Conservation (phyloP, 2,888 invertebrate genomes). For the Lordiphosa andalusiaca region DNA sequence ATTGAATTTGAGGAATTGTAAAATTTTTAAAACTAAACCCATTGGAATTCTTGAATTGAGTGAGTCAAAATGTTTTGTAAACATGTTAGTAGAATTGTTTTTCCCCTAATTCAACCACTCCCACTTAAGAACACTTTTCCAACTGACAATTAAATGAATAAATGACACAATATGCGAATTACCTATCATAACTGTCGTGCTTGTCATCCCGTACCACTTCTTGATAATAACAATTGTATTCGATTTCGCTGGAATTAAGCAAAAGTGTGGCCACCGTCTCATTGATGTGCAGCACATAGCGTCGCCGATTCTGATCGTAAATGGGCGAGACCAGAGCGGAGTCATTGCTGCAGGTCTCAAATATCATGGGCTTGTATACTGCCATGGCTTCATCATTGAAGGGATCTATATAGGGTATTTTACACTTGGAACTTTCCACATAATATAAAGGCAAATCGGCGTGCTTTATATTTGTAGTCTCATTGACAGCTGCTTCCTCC, state of each 20-base stretch:
- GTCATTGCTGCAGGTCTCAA: conserved; percentile 81
- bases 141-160: no score
- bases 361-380: conserved; percentile 81
- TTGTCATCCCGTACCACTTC: conserved; percentile 52
- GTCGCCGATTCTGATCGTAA: conserved; percentile 40
- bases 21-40: no score
- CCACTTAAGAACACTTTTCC: no score
- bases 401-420: conserved; percentile 83
- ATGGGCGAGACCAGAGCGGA: conserved; percentile 46
- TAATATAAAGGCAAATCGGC: conserved; percentile 27
- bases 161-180: no score
- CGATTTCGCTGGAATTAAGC: conserved; percentile 39
- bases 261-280: conserved; percentile 37
- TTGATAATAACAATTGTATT: conserved; percentile 74
- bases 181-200: conserved; percentile 47
- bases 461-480: neutral
- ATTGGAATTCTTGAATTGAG: no score
- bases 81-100: no score
- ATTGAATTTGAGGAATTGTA: no score
- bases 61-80: no score
- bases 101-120: no score
- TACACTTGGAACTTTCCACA: conserved; percentile 82
- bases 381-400: conserved; percentile 81
- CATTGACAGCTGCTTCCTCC: neutral
- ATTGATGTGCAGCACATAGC: conserved; percentile 55